A percentile compares a stretch with the other conserved stretches of the same genome.
Evolutionary conservation across 2,888 invertebrate genomes (phyloP).

Genomic region (Perithous albicinctus): DNA sequence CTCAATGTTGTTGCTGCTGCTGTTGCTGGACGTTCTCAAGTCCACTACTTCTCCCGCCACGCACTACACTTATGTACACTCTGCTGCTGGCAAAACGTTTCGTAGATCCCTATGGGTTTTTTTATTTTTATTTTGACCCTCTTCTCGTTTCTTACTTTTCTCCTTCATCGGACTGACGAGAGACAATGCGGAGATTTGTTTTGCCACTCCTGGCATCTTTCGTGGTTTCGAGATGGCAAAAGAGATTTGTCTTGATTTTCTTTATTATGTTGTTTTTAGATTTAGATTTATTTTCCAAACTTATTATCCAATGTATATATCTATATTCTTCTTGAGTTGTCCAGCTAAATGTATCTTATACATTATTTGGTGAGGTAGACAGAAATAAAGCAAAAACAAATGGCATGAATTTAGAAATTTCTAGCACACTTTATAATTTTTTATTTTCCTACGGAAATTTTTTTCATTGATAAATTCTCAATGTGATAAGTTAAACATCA

Average conservation of each 20-base stretch:
- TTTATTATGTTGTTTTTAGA: neutral
- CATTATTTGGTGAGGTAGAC: no score
- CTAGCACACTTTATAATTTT: no score
- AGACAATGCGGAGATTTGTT: slow-evolving; percentile 33
- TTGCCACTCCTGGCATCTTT: slow-evolving; percentile 3
- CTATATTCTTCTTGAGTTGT: no score
- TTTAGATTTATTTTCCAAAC: no score
- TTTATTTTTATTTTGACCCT: slow-evolving; percentile 12
- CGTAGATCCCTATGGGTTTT: slow-evolving; percentile 47
- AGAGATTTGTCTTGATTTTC: neutral
- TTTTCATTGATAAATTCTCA: slow-evolving; percentile 20
- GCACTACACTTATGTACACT: slow-evolving; percentile 24
- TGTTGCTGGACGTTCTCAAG: slow-evolving; percentile 65
- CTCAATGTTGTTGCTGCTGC: slow-evolving; percentile 36
- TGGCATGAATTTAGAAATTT: neutral
- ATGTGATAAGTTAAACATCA: slow-evolving; percentile 14
- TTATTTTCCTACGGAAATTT: neutral
- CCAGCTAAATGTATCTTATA: no score
- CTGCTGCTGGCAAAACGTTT: slow-evolving; percentile 36
- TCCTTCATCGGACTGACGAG: slow-evolving; percentile 20
- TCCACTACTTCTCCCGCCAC: slow-evolving; percentile 29
- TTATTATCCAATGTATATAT: no score
- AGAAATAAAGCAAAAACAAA: neutral
- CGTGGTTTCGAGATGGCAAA: neutral
- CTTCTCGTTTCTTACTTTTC: neutral